Evolutionary conservation across 2,113 vertebrate species (phyloP), one percentile per base, ranked within the genome.

Genomic region (Pogona vitticeps): DNA sequence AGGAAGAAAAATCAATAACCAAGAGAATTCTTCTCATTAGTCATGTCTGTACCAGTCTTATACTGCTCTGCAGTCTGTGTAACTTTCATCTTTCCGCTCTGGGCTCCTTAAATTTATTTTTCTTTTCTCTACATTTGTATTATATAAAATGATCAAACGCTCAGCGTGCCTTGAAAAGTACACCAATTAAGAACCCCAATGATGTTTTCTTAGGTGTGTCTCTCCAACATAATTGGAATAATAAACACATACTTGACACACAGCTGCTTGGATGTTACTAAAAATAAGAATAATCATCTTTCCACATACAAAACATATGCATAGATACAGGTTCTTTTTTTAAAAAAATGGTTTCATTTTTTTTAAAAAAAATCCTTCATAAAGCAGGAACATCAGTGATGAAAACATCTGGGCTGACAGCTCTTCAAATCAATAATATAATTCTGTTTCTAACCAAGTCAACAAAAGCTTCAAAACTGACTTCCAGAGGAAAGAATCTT

Each of bases 81-180:
- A 91, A 72, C 80, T 68, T 88, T 88, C 81, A 88, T 91, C 88
- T 87, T 91, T 86, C 83, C 58, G 68, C 76, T 86, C 63, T 90
- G 86, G 73, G 61, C 17, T 76, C 52, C 88, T 52, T 90, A 92
- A 93, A 42, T 94, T 92, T 89, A 91, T 89, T 90, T 93, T 92
- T 84, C 80, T n/a, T 86, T 84, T 92, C 70, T 52, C 86, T 85
- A 40, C 67, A 82, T 33, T 92, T 95, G 83, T 67, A 90, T 67
- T 94, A 91, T 90, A 86, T 86, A 84, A 91, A 92, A 88, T 82
- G 83, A 88, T 91, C 90, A 91, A 83, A 92, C 73, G 76, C 46
- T 56, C 86, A 86, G 26, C 5, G 21, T 56, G 85, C 75, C 31
- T 80, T 95, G 84, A 72, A 89, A 94, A 91, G 73, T 80, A 92